Evolutionary conservation across 92 coral and sea anemone genomes (phyloP), one percentile per base, ranked within the genome.

Genomic region (Epizoanthus ramosus): DNA sequence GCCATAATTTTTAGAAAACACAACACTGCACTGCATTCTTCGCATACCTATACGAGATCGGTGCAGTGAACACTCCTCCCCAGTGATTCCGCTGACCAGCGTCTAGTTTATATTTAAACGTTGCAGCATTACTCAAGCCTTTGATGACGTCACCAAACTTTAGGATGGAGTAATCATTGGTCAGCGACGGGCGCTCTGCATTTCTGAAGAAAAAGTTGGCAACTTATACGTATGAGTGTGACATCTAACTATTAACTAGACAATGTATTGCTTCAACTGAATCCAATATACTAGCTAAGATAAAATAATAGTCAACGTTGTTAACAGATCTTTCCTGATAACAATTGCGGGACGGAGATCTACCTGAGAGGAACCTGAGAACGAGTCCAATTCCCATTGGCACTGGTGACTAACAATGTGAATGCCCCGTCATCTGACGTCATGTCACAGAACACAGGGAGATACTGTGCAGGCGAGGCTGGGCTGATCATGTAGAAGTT

Each of bases 361-460:
- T 68, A 89, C 92, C 92, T 89, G 8, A 75, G 81, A 15, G 89
- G 92, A 31, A 89, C 92, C 53, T 89, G 89, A 13, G 52, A 85
- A 33, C 89, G 84, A 18, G 86, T 85, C 92, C 92, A 89, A 74
- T 71, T 81, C 47, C 84, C 87, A 25, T 85, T 77, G 35, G 89
- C 89, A 60, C 92, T 89, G 68, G 92, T 86, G 28, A 89, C 87
- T 24, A 89, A 22, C 68, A 89, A 59, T 8, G 92, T 89, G 53
- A 65, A 89, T 8, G 89, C 92, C 17, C 92, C 92, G n/a, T 25
- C 79, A 47, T 85, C 89, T 65, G 89, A 80, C 71, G 87, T 80
- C 92, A 89, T 89, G 65, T 89, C 92, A 28, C 92, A 89, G 57
- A 59, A 89, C 19, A 89, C 89, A 8, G 92, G 92, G 56, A 89